Percentiles rank a stretch among this genome's conserved stretches.
Evolutionary conservation across 2,113 vertebrate genomes (phyloP).

Genomic region (Donacobius atricapilla): DNA sequence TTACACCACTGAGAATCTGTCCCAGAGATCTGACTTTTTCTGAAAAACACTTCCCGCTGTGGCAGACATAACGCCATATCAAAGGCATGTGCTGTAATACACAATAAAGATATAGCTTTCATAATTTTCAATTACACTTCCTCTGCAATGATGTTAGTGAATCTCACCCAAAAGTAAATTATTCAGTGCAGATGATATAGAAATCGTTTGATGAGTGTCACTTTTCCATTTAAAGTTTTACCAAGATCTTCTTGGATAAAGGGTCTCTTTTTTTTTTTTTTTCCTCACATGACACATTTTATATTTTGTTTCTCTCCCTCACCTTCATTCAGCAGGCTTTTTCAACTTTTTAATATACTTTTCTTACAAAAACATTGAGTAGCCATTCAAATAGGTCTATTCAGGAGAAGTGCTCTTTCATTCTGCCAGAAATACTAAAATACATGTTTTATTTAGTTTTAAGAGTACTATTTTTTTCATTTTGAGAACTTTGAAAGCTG

Average conservation of each 20-base stretch:
- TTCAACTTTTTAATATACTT: slow-evolving; percentile 78
- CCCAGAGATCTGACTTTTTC: slow-evolving; percentile 59
- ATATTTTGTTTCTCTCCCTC: slow-evolving; percentile 73
- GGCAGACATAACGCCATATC: slow-evolving; percentile 71
- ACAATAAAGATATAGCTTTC: slow-evolving; percentile 76
- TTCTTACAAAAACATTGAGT: slow-evolving; percentile 71
- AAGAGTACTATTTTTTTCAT: slow-evolving; percentile 66
- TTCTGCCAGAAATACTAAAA: slow-evolving; percentile 71
- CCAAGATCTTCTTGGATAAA: slow-evolving; percentile 73
- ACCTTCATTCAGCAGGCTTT: slow-evolving; percentile 66
- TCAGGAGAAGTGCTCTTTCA: slow-evolving; percentile 67
- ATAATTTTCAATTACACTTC: slow-evolving; percentile 80
- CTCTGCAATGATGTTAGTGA: slow-evolving; percentile 76
- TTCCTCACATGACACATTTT: slow-evolving; percentile 66
- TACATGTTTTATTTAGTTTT: slow-evolving; percentile 72
- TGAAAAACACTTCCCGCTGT: slow-evolving; percentile 68
- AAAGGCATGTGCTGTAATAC: slow-evolving; percentile 67
- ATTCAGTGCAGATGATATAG: slow-evolving; percentile 73
- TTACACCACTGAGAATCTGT: slow-evolving; percentile 7
- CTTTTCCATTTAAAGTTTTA: slow-evolving; percentile 76
- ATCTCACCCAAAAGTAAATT: slow-evolving; percentile 79
- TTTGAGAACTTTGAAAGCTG: slow-evolving; percentile 67
- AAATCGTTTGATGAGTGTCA: slow-evolving; percentile 69
- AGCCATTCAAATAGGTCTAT: slow-evolving; percentile 70
- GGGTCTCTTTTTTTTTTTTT: slow-evolving; percentile 29